These are phyloP conservation scores for Takifugu rubripes DNA, from an alignment of 2,797 vertebrate genomes.

Conservation along the genomic window DNA sequence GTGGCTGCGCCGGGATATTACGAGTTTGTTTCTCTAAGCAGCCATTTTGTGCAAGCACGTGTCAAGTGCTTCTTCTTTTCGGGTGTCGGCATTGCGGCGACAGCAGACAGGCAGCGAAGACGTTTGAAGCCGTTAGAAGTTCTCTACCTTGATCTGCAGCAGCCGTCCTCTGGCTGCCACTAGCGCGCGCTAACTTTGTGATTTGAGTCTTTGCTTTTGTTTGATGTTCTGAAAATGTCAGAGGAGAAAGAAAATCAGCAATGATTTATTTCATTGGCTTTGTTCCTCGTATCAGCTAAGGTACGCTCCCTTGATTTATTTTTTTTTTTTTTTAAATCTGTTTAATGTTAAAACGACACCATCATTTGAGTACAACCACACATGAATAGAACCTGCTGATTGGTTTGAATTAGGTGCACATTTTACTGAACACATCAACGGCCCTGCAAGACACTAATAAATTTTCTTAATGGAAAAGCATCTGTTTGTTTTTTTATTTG, in stretches of 20 bases:
- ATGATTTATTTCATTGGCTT: slow-evolving; percentile 67
- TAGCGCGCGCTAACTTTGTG: slow-evolving; percentile 62
- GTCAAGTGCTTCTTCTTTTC: slow-evolving; percentile 47
- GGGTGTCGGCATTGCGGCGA: slow-evolving; percentile 51
- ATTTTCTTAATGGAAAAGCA: slow-evolving; percentile 68
- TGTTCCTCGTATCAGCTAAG: slow-evolving; percentile 59
- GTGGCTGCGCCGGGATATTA: slow-evolving; percentile 30
- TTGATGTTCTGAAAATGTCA: slow-evolving; percentile 71
- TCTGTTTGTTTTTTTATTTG: slow-evolving; percentile 59
- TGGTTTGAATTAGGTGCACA: slow-evolving; percentile 41
- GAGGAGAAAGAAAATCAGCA: slow-evolving; percentile 38
- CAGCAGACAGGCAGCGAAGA: slow-evolving; percentile 59
- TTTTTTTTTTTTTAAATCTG: neutral
- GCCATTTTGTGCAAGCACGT: slow-evolving; percentile 52
- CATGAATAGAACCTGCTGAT: slow-evolving; percentile 30
- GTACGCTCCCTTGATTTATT: slow-evolving; percentile 38
- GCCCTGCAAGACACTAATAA: slow-evolving; percentile 56
- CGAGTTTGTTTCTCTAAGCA: slow-evolving; percentile 55
- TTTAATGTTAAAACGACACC: slow-evolving; percentile 37
- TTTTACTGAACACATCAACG: slow-evolving; percentile 45
- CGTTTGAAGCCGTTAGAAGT: slow-evolving; percentile 74
- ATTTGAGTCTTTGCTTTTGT: slow-evolving; percentile 69
- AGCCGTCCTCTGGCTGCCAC: slow-evolving; percentile 66
- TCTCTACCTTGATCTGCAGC: slow-evolving; percentile 70
- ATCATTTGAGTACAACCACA: slow-evolving; percentile 4